phyloP scores from a whole-genome alignment of 2,113 vertebrate genomes.

The Rhegmatorhina hoffmannsi region DNA sequence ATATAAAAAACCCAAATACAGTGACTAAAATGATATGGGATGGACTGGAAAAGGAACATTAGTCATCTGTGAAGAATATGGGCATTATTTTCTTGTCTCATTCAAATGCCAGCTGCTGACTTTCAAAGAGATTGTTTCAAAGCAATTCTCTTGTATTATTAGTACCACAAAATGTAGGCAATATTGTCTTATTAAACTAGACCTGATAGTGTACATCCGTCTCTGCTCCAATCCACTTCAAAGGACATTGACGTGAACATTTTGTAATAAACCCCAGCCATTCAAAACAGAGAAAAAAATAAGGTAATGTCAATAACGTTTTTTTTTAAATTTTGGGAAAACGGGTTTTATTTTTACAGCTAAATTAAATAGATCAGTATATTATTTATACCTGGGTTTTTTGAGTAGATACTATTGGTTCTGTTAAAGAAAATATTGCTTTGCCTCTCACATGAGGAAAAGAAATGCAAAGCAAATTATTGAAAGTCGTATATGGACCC shows the following conservation, averaged over 20 bases:
- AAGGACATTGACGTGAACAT: background rate
- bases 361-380: background rate
- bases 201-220: background rate
- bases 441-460: background rate
- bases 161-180: background rate
- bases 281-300: background rate
- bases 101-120: background rate
- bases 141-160: background rate
- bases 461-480: background rate
- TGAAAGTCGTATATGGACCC: background rate
- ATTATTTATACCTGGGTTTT: background rate
- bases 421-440: background rate
- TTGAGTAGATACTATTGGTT: background rate
- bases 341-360: background rate
- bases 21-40: background rate
- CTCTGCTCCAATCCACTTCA: background rate
- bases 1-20: background rate
- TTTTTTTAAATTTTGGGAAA: background rate
- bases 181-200: background rate
- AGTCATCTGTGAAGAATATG: background rate
- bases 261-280: background rate
- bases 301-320: background rate
- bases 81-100: background rate
- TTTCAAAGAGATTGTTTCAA: background rate
- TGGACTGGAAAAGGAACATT: background rate